Conservation (phyloP, 2,888 invertebrate species). For the Graphium colonna region DNA sequence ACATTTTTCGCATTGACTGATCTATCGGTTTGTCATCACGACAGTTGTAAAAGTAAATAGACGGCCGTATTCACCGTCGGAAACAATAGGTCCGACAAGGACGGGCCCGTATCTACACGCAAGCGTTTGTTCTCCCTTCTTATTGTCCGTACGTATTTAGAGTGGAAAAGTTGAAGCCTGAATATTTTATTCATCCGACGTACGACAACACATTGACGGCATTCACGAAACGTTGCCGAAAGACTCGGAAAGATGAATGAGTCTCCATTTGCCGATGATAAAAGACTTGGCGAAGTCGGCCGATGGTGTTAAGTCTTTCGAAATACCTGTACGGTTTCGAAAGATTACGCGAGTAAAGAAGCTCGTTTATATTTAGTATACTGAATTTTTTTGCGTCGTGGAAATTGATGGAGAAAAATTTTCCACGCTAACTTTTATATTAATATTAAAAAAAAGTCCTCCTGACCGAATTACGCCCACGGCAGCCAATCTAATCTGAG, state of each 20-base stretch:
- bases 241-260: not conserved
- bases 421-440: too few relatives aligned
- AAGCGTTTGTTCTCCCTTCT: constrained; percentile 41
- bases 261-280: too few relatives aligned
- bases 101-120: constrained; percentile 32
- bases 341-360: too few relatives aligned
- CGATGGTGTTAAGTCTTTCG: too few relatives aligned
- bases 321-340: too few relatives aligned
- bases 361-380: too few relatives aligned
- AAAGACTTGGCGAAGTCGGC: too few relatives aligned
- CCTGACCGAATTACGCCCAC: too few relatives aligned
- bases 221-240: not conserved
- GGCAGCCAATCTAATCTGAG: too few relatives aligned
- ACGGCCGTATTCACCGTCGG: constrained; percentile 30
- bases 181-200: constrained; percentile 4
- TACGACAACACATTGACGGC: constrained; percentile 1
- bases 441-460: too few relatives aligned
- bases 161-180: not conserved
- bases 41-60: constrained; percentile 20
- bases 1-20: constrained; percentile 11
- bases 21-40: constrained; percentile 16
- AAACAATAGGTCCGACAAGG: constrained; percentile 52
- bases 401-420: too few relatives aligned
- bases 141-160: constrained; percentile 38
- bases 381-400: too few relatives aligned